Percentiles rank a stretch among this genome's conserved stretches.
Conservation (phyloP, 2,797 vertebrate species). For the Sorex maritimensis region DNA sequence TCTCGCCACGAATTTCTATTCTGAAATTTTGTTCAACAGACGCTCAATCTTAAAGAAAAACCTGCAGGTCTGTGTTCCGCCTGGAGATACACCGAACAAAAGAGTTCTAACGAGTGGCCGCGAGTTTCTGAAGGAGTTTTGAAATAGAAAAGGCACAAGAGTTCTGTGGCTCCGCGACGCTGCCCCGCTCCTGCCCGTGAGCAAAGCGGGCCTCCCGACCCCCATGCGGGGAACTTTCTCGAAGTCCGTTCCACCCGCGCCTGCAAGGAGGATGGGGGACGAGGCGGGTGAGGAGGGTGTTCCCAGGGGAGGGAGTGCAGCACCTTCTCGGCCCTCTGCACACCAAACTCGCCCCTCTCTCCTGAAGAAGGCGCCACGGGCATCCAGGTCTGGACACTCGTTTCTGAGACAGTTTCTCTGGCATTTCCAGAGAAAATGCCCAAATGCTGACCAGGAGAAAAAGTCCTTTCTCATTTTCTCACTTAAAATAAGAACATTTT, state of each 20-base stretch:
- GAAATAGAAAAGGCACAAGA: too few species aligned
- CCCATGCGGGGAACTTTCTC: not conserved
- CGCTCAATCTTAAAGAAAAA: not conserved
- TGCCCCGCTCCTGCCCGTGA: not conserved
- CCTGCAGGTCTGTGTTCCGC: not conserved
- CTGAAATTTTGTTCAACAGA: constrained; percentile 26
- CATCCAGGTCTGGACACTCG: too few species aligned
- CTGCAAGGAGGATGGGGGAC: not conserved
- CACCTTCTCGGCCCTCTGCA: too few species aligned
- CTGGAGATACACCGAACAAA: not conserved
- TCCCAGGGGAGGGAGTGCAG: too few species aligned
- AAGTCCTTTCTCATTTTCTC: not conserved
- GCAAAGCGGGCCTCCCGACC: not conserved
- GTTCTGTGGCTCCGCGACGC: too few species aligned
- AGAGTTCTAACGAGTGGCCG: not conserved
- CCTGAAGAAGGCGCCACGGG: too few species aligned
- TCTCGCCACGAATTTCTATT: constrained; percentile 8
- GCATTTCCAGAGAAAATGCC: not conserved
- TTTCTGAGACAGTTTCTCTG: not conserved
- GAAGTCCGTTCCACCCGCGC: not conserved
- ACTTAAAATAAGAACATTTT: not conserved
- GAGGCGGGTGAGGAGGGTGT: not conserved
- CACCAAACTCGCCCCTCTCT: too few species aligned
- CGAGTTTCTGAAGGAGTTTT: not conserved
- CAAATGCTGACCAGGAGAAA: not conserved